These are phyloP conservation scores for Nesogale talazaci DNA, from an alignment of 2,113 vertebrate species.

Conservation along the genomic window DNA sequence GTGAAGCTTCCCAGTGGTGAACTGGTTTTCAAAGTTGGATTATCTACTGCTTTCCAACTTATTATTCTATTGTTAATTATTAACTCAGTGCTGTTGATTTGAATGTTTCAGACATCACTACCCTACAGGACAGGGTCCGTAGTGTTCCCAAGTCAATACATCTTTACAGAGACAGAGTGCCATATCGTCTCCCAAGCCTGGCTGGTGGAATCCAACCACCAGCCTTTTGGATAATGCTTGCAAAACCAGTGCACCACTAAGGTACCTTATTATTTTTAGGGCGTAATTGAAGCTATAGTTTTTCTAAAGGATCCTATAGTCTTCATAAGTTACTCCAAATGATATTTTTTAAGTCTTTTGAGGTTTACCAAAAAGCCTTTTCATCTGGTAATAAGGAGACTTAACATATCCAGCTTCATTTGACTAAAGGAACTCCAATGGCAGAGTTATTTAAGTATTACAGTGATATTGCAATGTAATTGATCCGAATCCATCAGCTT, in stretches of 20 bases:
- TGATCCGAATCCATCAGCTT: neutral
- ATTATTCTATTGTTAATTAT: neutral
- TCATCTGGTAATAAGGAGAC: neutral
- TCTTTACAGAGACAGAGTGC: neutral
- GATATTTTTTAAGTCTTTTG: slow-evolving; percentile 10
- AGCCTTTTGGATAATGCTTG: neutral
- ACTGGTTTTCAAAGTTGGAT: no score
- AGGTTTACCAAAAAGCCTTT: slow-evolving; percentile 15
- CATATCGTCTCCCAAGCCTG: neutral
- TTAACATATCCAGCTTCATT: slow-evolving; percentile 49
- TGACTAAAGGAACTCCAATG: neutral
- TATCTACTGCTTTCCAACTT: neutral
- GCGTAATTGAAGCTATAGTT: neutral
- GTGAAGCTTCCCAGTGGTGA: no score
- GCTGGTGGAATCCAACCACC: neutral
- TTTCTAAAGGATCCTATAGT: neutral
- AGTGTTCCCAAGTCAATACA: neutral
- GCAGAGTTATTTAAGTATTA: no score
- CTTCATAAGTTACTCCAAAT: slow-evolving; percentile 11
- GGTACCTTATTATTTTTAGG: neutral
- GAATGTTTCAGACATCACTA: neutral
- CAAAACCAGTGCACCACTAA: neutral
- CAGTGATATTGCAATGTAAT: no score
- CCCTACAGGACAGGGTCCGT: neutral
- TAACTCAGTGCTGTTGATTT: neutral